Base-by-base conservation (phyloP, 1,140 invertebrate genomes). In the Mamestra configurata region DNA sequence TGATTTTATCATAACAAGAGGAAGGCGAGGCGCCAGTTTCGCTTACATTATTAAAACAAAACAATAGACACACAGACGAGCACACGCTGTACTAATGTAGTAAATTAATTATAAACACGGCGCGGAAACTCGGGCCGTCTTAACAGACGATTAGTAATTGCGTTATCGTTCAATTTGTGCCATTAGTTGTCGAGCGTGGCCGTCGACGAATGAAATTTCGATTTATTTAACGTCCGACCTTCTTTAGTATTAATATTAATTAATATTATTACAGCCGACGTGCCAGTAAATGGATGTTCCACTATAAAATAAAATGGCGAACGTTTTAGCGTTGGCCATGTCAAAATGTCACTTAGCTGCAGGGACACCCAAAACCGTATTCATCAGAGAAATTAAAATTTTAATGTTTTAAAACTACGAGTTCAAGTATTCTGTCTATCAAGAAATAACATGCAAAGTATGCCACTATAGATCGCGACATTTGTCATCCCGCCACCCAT, bases 41-140 rank as follows among this genome's bases (percentile, higher is more conserved):
- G 81, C 82, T 80, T 81, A 84, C 80, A 82, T 83, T 90, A 90
- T 89, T 86, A 84, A 90, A 93, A 87, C 85, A 91, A 88, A 89
- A 93, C 90, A 93, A 88, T 88, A 88, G 85, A 91, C 86, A 86
- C 81, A 72, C 70, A 64, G 18, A 53, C 55, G 82, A 88, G 81
- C 57, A 76, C 61, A 64, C 57, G 24, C 40, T n/a, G 40, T 88
- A 89, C 84, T 91, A 91, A 91, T 90, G 87, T 91, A 88, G 89
- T 90, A 91, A 93, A 93, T 92, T 92, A 92, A 93, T 93, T 91
- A 91, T 90, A 91, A 92, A 92, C 89, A 92, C 27, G 35, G 57
- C 61, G 68, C 37, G 46, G 40, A 78, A 75, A 66, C 82, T 85
- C 70, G 70, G 70, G 55, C 66, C 82, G 79, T 87, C 82, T 84